Percentiles rank a stretch among this genome's conserved stretches.
phyloP scores from a whole-genome alignment of 2,888 invertebrate genomes.

The Toxonevra muliebris region DNA sequence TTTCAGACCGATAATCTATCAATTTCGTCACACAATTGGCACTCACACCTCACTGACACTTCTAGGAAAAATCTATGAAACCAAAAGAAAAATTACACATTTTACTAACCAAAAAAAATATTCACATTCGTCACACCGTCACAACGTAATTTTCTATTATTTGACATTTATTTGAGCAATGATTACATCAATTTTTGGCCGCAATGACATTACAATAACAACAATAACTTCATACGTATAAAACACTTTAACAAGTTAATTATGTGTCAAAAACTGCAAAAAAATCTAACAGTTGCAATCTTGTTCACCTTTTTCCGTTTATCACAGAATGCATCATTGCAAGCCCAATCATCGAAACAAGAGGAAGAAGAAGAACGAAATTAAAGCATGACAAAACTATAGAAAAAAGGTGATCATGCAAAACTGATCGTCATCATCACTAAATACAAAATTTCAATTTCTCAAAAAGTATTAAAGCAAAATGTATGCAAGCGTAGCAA shows the following conservation, averaged over 20 bases:
- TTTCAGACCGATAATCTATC: constrained; percentile 6
- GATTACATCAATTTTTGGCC: constrained; percentile 5
- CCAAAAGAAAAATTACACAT: constrained; percentile 28
- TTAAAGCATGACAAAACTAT: neutral
- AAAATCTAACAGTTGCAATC: neutral
- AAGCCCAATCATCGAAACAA: neutral
- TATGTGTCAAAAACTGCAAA: constrained; percentile 16
- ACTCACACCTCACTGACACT: constrained; percentile 18
- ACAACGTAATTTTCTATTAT: constrained; percentile 5
- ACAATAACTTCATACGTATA: neutral
- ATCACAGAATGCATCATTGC: neutral
- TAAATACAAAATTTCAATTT: constrained; percentile 4
- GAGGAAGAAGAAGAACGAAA: no score
- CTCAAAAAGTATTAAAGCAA: constrained; percentile 17
- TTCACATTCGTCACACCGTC: constrained; percentile 1
- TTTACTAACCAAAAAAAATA: neutral
- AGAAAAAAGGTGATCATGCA: constrained; percentile 15
- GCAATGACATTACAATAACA: neutral
- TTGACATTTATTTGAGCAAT: constrained; percentile 25
- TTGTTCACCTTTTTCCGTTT: neutral
- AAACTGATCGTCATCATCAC: constrained; percentile 7
- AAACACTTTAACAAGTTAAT: constrained; percentile 33
- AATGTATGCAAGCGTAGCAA: constrained; percentile 45
- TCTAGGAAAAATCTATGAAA: constrained; percentile 8
- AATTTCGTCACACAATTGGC: constrained; percentile 6